Evolutionary conservation across 53 echinoderm and acorn worm species (phyloP), one percentile per base, ranked within the genome.

Genomic region (Echinarachnius parma): DNA sequence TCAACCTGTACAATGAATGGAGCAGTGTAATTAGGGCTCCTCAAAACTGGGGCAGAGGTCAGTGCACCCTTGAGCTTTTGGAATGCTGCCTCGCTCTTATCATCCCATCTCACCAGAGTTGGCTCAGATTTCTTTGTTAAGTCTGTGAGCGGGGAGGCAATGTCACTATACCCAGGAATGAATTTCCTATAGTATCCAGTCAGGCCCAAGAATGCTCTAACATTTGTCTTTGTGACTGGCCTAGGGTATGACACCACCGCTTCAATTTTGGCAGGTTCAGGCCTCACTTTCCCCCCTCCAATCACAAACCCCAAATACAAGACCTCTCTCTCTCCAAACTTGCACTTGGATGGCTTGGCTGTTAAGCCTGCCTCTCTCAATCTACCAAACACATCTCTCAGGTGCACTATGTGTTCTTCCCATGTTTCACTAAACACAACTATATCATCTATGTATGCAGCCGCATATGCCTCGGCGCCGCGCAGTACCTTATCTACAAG

Each of bases 401-500:
- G n/a, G 31, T 79, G 75, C 30, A 14, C 20, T 10, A 76, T 28
- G 33, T 86, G 83, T 2, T 86, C 80, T 21, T 82, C 76, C 91
- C 83, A 91, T 15, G 75, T 86, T 8, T 80, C 33, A 24, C 76
- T 83, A 28, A 48, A 91, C 1, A 86, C 49, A 5, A 61, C 58
- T 3, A 83, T 76, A 29, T 86, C 86, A 64, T 89, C 89, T 36
- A 89, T 85, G 16, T 85, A 89, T 32, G 80, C 79, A 21, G 63
- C 55, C 3, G 70, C 78, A 59, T 60, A 81, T 20, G 44, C 62
- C 25, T 53, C 21, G 28, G 58, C 48, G 3, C 74, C 78, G 3
- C 44, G 27, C 42, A 90, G 46, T 9, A 90, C 64, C 5, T 44
- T 33, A 44, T 84, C 75, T 50, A 90, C 66, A 10, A 90, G 27